Evolutionary conservation across 2,797 vertebrate genomes (phyloP), one percentile per base, ranked within the genome.

Genomic region (Antennarius maculatus): DNA sequence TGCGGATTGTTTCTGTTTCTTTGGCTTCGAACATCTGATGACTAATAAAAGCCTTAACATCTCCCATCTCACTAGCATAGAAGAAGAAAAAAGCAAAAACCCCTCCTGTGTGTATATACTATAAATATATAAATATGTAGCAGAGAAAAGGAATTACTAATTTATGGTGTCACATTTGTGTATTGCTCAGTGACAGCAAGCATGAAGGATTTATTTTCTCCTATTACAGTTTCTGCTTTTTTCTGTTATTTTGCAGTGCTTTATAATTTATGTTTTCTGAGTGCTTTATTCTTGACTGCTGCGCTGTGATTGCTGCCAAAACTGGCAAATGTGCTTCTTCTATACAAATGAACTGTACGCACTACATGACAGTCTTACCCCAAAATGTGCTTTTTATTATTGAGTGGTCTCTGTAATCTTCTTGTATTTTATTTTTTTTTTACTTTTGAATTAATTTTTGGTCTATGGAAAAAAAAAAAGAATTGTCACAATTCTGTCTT

Each of bases 121-220:
- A 92, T 92, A 92, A 91, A 92, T 93, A 92, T 91, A 93, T 92
- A 92, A 91, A 92, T 91, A 93, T 90, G 89, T 90, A 91, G 88
- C 83, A 83, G 86, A 86, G 71, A 81, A 88, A 84, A 88, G 86
- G 29, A 89, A 91, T 89, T 82, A 91, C 89, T 91, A 89, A 92
- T 91, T 92, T 92, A 92, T 92, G 88, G 90, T 88, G 90, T 93
- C 92, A 92, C 89, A 42, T 90, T 88, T 90, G 88, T 92, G 90
- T 91, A 86, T 89, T 85, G 90, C 87, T 89, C 84, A 53, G 86
- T 91, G 88, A 88, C 91, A 43, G 84, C 87, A 85, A 85, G 89
- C 91, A 91, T 93, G 91, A 92, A 90, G 89, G 90, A 89, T 87
- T 88, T 90, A 79, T 86, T 90, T 91, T 88, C 74, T 78, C 81